Percentiles rank a stretch among this genome's conserved stretches.
phyloP scores from a whole-genome alignment of 1,140 invertebrate species.

The Trachymyrmex septentrionalis region DNA sequence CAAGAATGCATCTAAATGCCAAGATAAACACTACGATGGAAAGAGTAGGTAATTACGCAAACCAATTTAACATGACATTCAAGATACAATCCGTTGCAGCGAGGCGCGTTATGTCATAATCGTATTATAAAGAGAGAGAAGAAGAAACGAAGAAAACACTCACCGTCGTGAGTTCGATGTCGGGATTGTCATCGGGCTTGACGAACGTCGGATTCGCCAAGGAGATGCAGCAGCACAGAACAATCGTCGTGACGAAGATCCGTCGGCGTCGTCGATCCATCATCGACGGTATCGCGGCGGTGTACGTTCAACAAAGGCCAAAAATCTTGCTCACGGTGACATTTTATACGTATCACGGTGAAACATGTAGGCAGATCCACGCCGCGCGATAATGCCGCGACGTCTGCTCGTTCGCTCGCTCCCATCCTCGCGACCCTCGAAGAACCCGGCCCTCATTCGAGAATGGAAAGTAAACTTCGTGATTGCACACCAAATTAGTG shows the following conservation, averaged over 20 bases:
- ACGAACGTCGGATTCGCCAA: background rate
- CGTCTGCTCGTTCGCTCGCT: background rate
- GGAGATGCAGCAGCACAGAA: background rate
- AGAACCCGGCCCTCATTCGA: background rate
- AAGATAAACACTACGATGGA: background rate
- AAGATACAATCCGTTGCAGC: background rate
- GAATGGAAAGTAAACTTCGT: slow-evolving; percentile 23
- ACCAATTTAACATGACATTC: slow-evolving; percentile 1
- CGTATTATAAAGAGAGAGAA: background rate
- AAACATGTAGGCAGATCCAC: background rate
- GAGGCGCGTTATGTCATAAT: background rate
- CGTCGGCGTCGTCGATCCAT: background rate
- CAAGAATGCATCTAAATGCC: background rate
- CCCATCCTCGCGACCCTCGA: slow-evolving; percentile 9
- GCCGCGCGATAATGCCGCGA: slow-evolving; percentile 16
- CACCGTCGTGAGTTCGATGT: slow-evolving; percentile 41
- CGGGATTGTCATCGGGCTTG: slow-evolving; percentile 29
- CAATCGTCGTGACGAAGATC: background rate
- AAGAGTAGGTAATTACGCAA: slow-evolving; percentile 12
- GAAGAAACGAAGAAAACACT: slow-evolving; percentile 24
- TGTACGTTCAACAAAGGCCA: background rate
- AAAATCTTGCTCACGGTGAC: slow-evolving; percentile 20
- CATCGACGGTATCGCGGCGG: background rate
- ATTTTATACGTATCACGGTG: slow-evolving; percentile 35
- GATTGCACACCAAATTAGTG: background rate